phyloP scores from a whole-genome alignment of 2,113 vertebrate species.

The Struthidea cinerea region DNA sequence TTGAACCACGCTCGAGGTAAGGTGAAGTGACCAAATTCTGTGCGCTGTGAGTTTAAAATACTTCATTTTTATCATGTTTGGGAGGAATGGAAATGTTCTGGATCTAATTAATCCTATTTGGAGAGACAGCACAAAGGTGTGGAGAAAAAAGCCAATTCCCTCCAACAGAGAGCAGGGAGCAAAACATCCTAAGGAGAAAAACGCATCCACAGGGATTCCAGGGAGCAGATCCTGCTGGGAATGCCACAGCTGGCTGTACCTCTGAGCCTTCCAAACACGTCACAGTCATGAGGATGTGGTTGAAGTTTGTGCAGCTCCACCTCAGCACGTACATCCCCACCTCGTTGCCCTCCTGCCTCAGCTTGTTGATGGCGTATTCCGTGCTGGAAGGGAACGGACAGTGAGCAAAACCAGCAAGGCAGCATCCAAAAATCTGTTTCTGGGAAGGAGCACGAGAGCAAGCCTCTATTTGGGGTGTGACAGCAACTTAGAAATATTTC shows the following conservation, averaged over 20 bases:
- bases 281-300: conserved; percentile 95
- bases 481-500: not conserved
- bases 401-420: not conserved
- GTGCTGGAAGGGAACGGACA: conserved; percentile 71
- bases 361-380: conserved; percentile 90
- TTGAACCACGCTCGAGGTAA: not conserved
- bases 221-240: not conserved
- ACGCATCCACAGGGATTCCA: not conserved
- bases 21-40: not conserved
- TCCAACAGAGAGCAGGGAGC: not conserved
- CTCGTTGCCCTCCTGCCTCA: conserved; percentile 89
- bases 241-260: conserved; percentile 19
- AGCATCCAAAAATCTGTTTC: not conserved
- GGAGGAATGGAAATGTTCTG: not conserved
- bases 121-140: not conserved
- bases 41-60: not conserved
- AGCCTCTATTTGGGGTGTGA: not conserved
- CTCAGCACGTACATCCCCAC: conserved; percentile 90
- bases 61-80: not conserved
- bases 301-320: conserved; percentile 94
- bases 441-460: not conserved
- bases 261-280: conserved; percentile 81
- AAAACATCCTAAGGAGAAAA: not conserved
- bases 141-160: not conserved
- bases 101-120: not conserved